Percentiles rank a stretch among this genome's conserved stretches.
phyloP scores from a whole-genome alignment of 2,113 vertebrate species.

The Anolis sagrei region DNA sequence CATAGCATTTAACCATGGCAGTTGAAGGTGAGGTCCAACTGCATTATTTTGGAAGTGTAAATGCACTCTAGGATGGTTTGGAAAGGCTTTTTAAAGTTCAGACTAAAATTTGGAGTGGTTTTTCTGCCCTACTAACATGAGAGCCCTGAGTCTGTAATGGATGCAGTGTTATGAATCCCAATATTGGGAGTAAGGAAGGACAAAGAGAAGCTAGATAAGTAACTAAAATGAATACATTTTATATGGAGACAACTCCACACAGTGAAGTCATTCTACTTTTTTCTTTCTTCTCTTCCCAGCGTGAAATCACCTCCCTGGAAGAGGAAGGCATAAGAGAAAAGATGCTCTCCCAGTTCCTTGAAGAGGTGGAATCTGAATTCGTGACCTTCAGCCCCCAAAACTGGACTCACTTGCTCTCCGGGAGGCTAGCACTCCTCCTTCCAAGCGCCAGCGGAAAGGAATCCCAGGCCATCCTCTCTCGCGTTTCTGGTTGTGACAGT shows the following conservation, averaged over 20 bases:
- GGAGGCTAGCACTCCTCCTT: conserved; percentile 30
- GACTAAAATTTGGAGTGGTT: no score
- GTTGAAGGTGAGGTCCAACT: no score
- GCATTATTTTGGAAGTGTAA: no score
- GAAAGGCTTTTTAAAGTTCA: no score
- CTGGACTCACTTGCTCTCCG: conserved; percentile 39
- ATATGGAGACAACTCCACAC: background rate
- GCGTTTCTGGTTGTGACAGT: conserved; percentile 25
- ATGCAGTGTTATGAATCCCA: background rate
- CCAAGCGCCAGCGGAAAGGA: conserved; percentile 24
- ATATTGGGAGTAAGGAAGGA: background rate
- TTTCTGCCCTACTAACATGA: background rate
- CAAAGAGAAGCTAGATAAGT: background rate
- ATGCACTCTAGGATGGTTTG: no score
- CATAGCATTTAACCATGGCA: no score
- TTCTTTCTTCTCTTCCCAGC: background rate
- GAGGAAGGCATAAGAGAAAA: conserved; percentile 9
- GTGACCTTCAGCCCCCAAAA: conserved; percentile 21
- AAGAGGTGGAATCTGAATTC: background rate
- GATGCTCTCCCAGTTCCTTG: conserved; percentile 40
- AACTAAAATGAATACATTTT: background rate
- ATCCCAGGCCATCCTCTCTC: conserved; percentile 30
- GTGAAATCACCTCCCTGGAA: conserved; percentile 17
- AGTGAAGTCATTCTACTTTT: background rate
- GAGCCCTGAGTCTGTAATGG: background rate